Conservation (phyloP, 2,113 vertebrate genomes). For the Hydropotes inermis region DNA sequence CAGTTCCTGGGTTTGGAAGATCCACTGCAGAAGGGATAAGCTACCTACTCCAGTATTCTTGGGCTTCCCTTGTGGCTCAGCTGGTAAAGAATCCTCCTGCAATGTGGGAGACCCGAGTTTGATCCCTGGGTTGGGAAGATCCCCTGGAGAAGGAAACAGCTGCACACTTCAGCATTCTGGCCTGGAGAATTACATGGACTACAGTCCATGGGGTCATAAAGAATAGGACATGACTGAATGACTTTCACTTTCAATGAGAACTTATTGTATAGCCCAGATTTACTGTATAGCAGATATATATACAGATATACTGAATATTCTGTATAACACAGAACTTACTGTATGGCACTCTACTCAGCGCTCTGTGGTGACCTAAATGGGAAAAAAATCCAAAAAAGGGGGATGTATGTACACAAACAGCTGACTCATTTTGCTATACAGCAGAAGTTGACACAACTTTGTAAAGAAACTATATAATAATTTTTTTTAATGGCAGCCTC, state of each 20-base stretch:
- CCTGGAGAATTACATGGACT: not conserved
- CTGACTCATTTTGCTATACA: not conserved
- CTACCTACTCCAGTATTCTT: not conserved
- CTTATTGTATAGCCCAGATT: not conserved
- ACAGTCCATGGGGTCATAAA: not conserved
- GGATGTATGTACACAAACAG: not conserved
- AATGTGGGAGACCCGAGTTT: not conserved
- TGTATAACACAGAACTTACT: not conserved
- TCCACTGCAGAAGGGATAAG: not conserved
- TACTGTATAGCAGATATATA: not conserved
- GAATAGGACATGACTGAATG: not conserved
- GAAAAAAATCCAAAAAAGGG: not conserved
- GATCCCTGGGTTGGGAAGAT: not conserved
- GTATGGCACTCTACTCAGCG: not conserved
- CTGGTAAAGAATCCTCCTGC: not conserved
- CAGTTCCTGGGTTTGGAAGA: not conserved
- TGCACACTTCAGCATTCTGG: not conserved
- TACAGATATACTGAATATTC: not conserved
- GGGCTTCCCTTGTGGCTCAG: not conserved
- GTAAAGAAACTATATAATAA: not conserved
- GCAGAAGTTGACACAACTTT: not conserved
- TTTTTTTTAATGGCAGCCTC: not conserved
- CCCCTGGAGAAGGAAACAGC: not conserved
- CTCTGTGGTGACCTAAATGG: not conserved
- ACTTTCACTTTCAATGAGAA: not conserved